Evolutionary conservation across 2,113 vertebrate genomes (phyloP), one percentile per base, ranked within the genome.

Genomic region (Dromaius novaehollandiae): DNA sequence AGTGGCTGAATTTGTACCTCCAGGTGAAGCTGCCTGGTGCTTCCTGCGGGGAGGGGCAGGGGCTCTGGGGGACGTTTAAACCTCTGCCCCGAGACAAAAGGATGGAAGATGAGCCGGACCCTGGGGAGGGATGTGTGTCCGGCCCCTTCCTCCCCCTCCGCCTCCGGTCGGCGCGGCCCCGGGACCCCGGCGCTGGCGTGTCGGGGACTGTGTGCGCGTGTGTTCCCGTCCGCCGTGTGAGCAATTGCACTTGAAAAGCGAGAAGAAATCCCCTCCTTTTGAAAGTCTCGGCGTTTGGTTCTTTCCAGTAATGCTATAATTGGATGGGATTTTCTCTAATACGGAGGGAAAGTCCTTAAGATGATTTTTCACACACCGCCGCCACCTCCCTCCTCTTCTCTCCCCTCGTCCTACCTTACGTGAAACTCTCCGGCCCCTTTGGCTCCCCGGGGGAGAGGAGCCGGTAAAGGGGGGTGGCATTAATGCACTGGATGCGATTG

Each of bases 321-420:
- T 98, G 97, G 96, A 93, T 94, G 96, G 97, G 97, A 98, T 98
- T 98, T 98, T 97, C 97, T 94, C 96, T 95, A 97, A 97, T 95
- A 97, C 94, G 48, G 88, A 96, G 97, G 96, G 96, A 94, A 98
- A 98, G 97, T 97, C 98, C 98, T 95, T 95, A 88, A 92, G 84
- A 96, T 88, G 88, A 94, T 95, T 96, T 95, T 93, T 96, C 92
- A 96, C 95, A 83, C 96, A 78, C 96, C 88, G 24, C 79, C 95
- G 82, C 26, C 28, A 11, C 46, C 56, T 56, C 50, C 42, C 28
- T 73, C 90, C 40, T 78, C 82, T 68, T 68, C 63, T 70, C 90
- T 17, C 22, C 63, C 6, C 25, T 42, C 78, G 1, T 73, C 86
- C 86, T 70, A 65, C 93, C 94, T 91, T 94, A 60, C 58, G 90